Conservation (phyloP, 2,888 invertebrate genomes). For the Tetanocera ferruginea region DNA sequence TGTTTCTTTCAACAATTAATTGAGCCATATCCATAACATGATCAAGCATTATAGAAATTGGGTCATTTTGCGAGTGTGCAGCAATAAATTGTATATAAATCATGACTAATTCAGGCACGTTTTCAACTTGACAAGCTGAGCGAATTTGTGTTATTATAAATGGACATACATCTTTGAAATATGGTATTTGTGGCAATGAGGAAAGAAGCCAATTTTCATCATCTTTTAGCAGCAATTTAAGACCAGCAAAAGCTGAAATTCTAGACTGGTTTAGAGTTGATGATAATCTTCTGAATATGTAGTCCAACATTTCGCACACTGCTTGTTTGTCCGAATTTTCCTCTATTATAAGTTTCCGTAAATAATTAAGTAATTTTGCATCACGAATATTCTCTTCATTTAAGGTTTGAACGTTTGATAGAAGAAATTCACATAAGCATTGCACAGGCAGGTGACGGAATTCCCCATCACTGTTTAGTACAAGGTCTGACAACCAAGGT, state of each 20-base stretch:
- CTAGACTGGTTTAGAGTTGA: constrained; percentile 85
- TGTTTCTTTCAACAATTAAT: constrained; percentile 90
- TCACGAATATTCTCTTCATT: constrained; percentile 79
- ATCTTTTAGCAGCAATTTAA: constrained; percentile 78
- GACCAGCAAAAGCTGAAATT: constrained; percentile 78
- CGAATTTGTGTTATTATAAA: constrained; percentile 81
- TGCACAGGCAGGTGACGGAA: constrained; percentile 93
- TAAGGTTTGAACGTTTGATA: constrained; percentile 77
- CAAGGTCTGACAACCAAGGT: constrained; percentile 96
- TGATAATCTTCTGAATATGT: constrained; percentile 87
- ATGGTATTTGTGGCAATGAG: constrained; percentile 81
- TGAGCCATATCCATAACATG: constrained; percentile 87
- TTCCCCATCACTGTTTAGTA: constrained; percentile 86
- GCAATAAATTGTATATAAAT: constrained; percentile 90
- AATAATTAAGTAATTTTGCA: constrained; percentile 77
- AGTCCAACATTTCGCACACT: constrained; percentile 85
- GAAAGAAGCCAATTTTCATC: constrained; percentile 74
- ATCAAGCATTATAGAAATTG: constrained; percentile 78
- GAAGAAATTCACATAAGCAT: constrained; percentile 95
- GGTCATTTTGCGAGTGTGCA: constrained; percentile 77
- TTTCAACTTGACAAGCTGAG: constrained; percentile 92
- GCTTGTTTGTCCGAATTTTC: constrained; percentile 73
- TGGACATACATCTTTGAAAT: constrained; percentile 81
- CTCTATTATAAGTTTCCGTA: constrained; percentile 72
- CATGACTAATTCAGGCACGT: constrained; percentile 79